Evolutionary conservation across 1,140 invertebrate species (phyloP).

Genomic region (Druon quercuslanigerum): DNA sequence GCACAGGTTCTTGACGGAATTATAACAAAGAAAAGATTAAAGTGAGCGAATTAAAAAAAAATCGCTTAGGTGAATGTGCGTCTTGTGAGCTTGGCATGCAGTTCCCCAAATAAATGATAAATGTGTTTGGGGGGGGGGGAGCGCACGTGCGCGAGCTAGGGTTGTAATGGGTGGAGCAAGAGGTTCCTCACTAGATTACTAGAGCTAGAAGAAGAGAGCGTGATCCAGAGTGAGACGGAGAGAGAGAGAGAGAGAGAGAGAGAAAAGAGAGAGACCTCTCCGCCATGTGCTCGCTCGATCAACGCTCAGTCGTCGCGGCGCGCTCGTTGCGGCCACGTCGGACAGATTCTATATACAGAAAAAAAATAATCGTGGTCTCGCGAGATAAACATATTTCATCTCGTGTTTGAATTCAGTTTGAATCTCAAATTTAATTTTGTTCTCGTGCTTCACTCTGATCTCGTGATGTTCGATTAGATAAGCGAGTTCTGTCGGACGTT

Average conservation of each 20-base stretch:
- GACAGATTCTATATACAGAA: neutral
- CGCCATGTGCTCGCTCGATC: constrained; percentile 71
- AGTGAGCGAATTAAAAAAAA: neutral
- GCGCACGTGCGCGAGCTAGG: constrained; percentile 17
- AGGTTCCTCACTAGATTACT: constrained; percentile 4
- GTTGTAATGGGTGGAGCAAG: neutral
- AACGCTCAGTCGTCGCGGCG: constrained; percentile 71
- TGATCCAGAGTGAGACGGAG: constrained; percentile 33
- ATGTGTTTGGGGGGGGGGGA: neutral
- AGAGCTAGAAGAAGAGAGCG: constrained; percentile 35
- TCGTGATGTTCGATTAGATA: constrained; percentile 37
- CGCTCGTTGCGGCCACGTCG: constrained; percentile 63
- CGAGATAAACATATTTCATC: constrained; percentile 11
- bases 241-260: constrained; percentile 34
- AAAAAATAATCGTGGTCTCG: too few species aligned
- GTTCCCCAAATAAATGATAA: neutral
- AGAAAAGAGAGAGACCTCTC: constrained; percentile 39
- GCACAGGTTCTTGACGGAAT: neutral
- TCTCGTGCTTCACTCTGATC: neutral
- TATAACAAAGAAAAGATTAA: neutral
- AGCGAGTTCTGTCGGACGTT: constrained; percentile 14
- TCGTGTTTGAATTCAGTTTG: neutral
- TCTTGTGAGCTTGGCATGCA: too few species aligned
- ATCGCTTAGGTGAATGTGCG: neutral
- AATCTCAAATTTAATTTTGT: neutral